These are phyloP conservation scores for Acropternis orthonyx DNA, from an alignment of 2,797 vertebrate species.

Conservation along the genomic window DNA sequence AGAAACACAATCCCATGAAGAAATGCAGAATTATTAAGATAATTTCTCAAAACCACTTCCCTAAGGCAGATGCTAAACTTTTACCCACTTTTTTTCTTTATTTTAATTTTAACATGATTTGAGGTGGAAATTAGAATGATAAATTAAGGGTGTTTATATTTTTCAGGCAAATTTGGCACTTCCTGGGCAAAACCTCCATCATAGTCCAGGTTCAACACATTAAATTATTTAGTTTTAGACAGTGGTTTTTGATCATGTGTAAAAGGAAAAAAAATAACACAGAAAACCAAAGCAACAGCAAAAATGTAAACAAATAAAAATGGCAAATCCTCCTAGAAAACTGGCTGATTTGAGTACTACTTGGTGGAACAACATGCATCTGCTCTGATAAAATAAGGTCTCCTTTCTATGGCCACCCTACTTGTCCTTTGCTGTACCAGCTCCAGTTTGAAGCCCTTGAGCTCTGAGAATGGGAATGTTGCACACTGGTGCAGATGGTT, in stretches of 20 bases:
- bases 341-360: neutral
- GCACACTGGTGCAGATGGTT: neutral
- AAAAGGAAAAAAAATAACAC: neutral
- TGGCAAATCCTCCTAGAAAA: neutral
- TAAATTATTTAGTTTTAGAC: neutral
- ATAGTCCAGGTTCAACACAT: neutral
- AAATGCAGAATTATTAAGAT: neutral
- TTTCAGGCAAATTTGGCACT: neutral
- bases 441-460: neutral
- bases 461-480: neutral
- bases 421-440: neutral
- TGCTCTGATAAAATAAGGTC: neutral
- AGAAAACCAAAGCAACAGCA: neutral
- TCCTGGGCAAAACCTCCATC: neutral
- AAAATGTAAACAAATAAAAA: neutral
- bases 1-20: neutral
- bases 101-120: neutral
- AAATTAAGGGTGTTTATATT: neutral
- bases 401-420: neutral
- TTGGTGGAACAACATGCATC: neutral
- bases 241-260: neutral
- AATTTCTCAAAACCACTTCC: conserved; percentile 7
- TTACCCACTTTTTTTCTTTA: neutral
- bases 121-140: neutral
- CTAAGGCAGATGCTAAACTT: neutral